Percentiles rank a stretch among this genome's conserved stretches.
These are phyloP conservation scores for Mastomys coucha DNA, from an alignment of 2,113 vertebrate genomes.

Conservation along the genomic window DNA sequence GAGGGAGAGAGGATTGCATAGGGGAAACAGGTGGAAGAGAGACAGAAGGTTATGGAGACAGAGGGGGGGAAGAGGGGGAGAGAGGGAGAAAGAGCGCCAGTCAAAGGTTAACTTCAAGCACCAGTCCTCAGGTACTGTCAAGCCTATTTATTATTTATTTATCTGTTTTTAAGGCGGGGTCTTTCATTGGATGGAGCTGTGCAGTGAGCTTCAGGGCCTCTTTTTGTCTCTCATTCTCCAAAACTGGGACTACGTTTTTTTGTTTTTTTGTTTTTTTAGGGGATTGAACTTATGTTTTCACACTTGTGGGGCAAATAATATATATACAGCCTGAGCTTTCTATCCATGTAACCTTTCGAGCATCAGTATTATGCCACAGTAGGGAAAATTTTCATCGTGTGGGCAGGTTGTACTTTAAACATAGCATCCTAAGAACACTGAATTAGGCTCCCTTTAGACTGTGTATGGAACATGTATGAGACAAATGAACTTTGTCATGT, in stretches of 20 bases:
- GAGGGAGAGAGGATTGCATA: too few species aligned
- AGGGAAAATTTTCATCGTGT: background rate
- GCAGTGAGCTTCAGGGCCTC: background rate
- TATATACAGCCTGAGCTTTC: background rate
- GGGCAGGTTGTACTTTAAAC: background rate
- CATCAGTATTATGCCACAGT: background rate
- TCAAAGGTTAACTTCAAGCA: background rate
- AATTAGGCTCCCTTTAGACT: background rate
- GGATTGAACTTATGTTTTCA: background rate
- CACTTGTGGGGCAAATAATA: background rate
- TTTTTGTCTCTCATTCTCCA: background rate
- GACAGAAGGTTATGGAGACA: too few species aligned
- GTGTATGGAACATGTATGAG: background rate
- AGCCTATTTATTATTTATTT: background rate
- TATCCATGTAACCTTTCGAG: background rate
- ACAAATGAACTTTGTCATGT: background rate
- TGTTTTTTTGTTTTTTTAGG: too few species aligned
- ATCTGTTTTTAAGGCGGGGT: background rate
- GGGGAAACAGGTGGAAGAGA: background rate
- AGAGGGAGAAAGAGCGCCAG: background rate
- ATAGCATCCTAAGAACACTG: background rate
- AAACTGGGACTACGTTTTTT: too few species aligned
- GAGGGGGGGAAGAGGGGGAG: background rate
- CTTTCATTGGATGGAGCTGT: background rate
- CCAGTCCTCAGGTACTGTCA: background rate